These are phyloP conservation scores for Seira sanloemensis DNA, from an alignment of 2,888 invertebrate species.

Conservation along the genomic window DNA sequence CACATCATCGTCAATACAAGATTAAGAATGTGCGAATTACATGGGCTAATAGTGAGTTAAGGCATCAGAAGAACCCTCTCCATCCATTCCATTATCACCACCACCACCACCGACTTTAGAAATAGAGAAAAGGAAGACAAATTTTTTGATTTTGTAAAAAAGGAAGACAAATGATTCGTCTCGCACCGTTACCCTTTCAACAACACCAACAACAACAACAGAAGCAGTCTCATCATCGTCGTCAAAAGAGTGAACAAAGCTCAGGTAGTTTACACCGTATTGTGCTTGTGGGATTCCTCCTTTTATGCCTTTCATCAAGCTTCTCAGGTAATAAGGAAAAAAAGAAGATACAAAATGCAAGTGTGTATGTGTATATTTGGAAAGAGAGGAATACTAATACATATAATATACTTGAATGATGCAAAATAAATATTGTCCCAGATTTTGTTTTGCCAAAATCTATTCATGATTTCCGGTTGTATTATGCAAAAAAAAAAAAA, in stretches of 20 bases:
- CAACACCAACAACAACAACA: slow-evolving; percentile 35
- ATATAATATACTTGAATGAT: too few relatives aligned
- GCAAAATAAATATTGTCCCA: too few relatives aligned
- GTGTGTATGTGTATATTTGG: too few relatives aligned
- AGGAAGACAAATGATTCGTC: slow-evolving; percentile 67
- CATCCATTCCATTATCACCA: slow-evolving; percentile 31
- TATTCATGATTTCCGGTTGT: too few relatives aligned
- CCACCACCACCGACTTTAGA: not conserved
- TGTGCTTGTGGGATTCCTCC: slow-evolving; percentile 47
- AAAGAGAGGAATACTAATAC: too few relatives aligned
- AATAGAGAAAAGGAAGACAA: not conserved
- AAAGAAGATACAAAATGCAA: too few relatives aligned
- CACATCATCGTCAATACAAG: not conserved
- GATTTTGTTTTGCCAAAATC: not conserved
- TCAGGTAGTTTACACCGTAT: slow-evolving; percentile 34
- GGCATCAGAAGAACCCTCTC: not conserved
- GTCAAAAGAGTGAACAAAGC: not conserved
- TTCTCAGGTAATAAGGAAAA: slow-evolving; percentile 47
- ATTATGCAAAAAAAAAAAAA: too few relatives aligned
- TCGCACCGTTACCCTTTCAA: slow-evolving; percentile 61
- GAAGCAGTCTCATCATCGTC: slow-evolving; percentile 29
- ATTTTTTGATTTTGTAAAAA: too few relatives aligned
- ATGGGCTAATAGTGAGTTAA: not conserved
- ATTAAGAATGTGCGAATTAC: not conserved
- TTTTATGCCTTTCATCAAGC: slow-evolving; percentile 44